Evolutionary conservation across 2,113 vertebrate genomes (phyloP), one percentile per base, ranked within the genome.

Genomic region (Xiphophorus maculatus): DNA sequence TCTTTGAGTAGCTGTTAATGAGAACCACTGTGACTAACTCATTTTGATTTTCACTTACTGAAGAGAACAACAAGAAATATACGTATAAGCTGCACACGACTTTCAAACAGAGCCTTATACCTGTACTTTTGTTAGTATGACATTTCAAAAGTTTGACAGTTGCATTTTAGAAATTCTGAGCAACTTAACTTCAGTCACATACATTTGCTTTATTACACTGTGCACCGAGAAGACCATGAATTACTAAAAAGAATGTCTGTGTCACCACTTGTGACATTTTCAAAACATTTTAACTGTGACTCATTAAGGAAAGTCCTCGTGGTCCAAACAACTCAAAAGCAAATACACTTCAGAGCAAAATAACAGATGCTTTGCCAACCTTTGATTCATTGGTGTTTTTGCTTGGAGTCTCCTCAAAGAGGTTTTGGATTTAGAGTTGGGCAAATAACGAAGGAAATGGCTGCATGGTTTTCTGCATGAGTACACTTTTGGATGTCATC

Each of bases 261-360:
- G 79, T 58, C 8, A n/a, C 44, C 25, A 58, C 51, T 58, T 78
- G 29, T 32, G 2, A 40, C 30, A 54, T 58, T 42, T 42, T 37
- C 14, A 28, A 19, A 66, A 42, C 65, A 5, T 63, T 58, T 64
- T 66, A 76, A 48, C 10, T 19, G 10, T 60, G 22, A 37, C n/a
- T 67, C 65, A 48, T 74, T 66, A 71, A 11, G 66, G 80, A 77
- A 37, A 37, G 40, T 28, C 22, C 32, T 19, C 15, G 25, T 27
- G 25, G 28, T 61, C 17, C 63, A 30, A 35, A 40, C 1, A n/a
- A 29, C 19, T 63, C 0, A 1, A 83, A 27, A 79, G 35, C 58
- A 69, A 68, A 77, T 63, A 17, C 67, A 60, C 40, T 62, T 54
- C 7, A 83, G 64, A 75, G 19, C 17, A 71, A 77, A 84, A 74